Base-by-base conservation (phyloP, 2,888 invertebrate species). In the Tubulanus polymorphus region DNA sequence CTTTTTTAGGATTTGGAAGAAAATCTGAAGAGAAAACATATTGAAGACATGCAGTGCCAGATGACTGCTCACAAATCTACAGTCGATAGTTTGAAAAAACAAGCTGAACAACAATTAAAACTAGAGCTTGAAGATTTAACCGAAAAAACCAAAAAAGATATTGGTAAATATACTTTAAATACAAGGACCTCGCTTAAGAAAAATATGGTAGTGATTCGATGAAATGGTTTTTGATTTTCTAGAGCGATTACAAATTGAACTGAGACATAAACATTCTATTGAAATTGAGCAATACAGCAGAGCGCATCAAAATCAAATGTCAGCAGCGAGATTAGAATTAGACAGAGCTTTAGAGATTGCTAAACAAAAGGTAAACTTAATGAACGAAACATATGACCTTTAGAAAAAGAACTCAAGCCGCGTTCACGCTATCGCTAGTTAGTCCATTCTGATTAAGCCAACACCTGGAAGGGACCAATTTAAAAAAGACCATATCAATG, bases 331-430 rank as follows among this genome's bases (percentile, higher is more conserved):
- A 45, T 66, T 74, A 67, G 75, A 77, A 53, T 63, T 77, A 27
- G 72, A 77, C 32, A 57, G 76, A 54, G 71, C 75, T 28, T 66
- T 74, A 10, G 75, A 76, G 60, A 68, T 77, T 37, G 69, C 70
- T 2, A 72, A 66, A 65, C 75, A 75, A 53, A 76, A 75, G 70
- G 77, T 75, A 49, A n/a, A n/a, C n/a, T n/a, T n/a, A n/a, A n/a
- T n/a, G n/a, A n/a, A n/a, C n/a, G n/a, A n/a, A n/a, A n/a, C n/a
- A n/a, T n/a, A n/a, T n/a, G n/a, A n/a, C n/a, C n/a, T n/a, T n/a
- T n/a, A n/a, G n/a, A n/a, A n/a, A n/a, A n/a, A n/a, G n/a, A n/a
- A n/a, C n/a, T n/a, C n/a, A n/a, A n/a, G n/a, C n/a, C n/a, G n/a
- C n/a, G n/a, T n/a, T n/a, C n/a, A n/a, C n/a, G n/a, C n/a, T n/a